A percentile compares a stretch with the other conserved stretches of the same genome.
These are phyloP conservation scores for Antechinus flavipes DNA, from an alignment of 2,113 vertebrate species.

Conservation along the genomic window DNA sequence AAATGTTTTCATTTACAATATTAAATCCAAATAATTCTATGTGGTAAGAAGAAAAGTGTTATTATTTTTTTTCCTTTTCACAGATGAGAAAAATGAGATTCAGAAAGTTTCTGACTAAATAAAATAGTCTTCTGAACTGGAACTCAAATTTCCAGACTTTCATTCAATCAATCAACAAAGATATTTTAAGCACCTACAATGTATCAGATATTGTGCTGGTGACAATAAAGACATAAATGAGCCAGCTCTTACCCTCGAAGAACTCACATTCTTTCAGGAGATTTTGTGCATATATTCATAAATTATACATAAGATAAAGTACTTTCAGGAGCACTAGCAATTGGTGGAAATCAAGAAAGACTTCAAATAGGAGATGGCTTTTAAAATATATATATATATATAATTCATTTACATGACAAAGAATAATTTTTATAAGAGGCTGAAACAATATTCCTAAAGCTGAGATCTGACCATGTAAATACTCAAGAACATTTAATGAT, in stretches of 20 bases:
- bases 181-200: background rate
- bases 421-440: background rate
- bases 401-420: background rate
- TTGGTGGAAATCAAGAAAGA: background rate
- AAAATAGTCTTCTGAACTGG: background rate
- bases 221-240: conserved; percentile 6
- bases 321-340: background rate
- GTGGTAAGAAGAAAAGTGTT: background rate
- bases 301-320: background rate
- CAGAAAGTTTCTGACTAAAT: background rate
- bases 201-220: background rate
- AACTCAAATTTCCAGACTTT: background rate
- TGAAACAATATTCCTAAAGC: background rate
- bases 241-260: background rate
- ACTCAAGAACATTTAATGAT: background rate
- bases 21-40: background rate
- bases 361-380: background rate
- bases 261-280: background rate
- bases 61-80: background rate
- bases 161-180: background rate
- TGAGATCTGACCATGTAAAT: background rate
- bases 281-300: background rate
- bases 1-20: background rate
- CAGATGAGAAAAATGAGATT: background rate
- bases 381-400: background rate